Evolutionary conservation across 2,797 vertebrate species (phyloP).

Genomic region (Linurgus olivaceus): DNA sequence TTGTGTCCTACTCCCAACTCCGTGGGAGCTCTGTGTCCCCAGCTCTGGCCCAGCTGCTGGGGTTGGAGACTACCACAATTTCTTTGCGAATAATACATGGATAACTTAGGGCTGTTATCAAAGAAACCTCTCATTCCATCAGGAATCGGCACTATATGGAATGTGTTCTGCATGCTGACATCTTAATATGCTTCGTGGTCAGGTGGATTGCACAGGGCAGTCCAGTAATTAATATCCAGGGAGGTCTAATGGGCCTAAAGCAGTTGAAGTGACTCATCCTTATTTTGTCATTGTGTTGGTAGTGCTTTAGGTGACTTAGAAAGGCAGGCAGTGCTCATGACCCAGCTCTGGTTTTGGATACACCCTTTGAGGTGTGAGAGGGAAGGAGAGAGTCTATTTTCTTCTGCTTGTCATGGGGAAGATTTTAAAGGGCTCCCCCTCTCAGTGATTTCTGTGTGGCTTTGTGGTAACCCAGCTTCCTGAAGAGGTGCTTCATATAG

Average conservation of each 20-base stretch:
- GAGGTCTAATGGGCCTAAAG: neutral
- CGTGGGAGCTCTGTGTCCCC: neutral
- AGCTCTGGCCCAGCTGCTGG: neutral
- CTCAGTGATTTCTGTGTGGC: neutral
- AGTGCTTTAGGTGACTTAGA: neutral
- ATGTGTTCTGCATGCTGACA: neutral
- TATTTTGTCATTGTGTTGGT: neutral
- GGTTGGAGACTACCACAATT: neutral
- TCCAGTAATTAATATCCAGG: neutral
- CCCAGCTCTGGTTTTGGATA: neutral
- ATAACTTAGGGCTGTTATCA: neutral
- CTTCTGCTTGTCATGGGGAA: neutral
- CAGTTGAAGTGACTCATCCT: neutral
- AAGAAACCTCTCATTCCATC: neutral
- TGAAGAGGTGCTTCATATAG: neutral
- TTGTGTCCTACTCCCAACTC: neutral
- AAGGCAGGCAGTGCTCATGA: neutral
- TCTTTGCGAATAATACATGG: neutral
- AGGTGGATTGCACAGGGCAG: neutral
- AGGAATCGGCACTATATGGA: neutral
- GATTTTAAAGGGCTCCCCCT: neutral
- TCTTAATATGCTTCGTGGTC: neutral
- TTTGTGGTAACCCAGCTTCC: neutral
- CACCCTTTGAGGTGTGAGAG: neutral
- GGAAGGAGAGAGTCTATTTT: rapidly evolving